Conservation (phyloP, 2,113 vertebrate genomes). For the Pseudonaja textilis region DNA sequence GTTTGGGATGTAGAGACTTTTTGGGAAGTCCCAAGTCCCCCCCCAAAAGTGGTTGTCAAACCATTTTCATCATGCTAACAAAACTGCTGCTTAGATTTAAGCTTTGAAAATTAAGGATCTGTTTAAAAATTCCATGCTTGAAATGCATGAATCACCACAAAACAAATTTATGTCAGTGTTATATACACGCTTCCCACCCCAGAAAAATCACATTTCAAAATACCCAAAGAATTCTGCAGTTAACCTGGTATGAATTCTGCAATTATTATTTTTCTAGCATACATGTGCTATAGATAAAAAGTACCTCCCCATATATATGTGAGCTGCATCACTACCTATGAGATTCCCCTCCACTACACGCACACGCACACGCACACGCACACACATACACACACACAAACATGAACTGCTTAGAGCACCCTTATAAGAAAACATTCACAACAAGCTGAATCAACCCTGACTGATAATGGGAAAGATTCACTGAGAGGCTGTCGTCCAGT, state of each 20-base stretch:
- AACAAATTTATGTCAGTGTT: neutral
- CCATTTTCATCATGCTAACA: neutral
- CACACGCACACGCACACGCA: fast-evolving
- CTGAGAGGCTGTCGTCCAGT: neutral
- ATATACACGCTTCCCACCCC: neutral
- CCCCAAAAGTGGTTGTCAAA: neutral
- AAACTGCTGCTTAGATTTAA: neutral
- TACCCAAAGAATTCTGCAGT: neutral
- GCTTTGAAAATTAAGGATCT: neutral
- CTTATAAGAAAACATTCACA: neutral
- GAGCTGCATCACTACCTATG: neutral
- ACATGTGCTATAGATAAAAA: neutral
- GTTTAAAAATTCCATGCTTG: neutral
- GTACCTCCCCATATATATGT: neutral
- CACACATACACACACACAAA: neutral
- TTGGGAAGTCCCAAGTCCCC: neutral
- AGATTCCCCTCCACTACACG: too few relatives aligned
- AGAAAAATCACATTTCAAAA: neutral
- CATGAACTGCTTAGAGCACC: neutral
- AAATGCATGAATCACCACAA: neutral
- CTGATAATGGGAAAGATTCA: neutral
- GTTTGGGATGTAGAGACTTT: neutral
- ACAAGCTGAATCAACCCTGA: neutral
- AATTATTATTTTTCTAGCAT: neutral
- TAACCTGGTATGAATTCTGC: neutral